Base-by-base conservation (phyloP, 2,113 vertebrate genomes). In the Eidolon helvum region DNA sequence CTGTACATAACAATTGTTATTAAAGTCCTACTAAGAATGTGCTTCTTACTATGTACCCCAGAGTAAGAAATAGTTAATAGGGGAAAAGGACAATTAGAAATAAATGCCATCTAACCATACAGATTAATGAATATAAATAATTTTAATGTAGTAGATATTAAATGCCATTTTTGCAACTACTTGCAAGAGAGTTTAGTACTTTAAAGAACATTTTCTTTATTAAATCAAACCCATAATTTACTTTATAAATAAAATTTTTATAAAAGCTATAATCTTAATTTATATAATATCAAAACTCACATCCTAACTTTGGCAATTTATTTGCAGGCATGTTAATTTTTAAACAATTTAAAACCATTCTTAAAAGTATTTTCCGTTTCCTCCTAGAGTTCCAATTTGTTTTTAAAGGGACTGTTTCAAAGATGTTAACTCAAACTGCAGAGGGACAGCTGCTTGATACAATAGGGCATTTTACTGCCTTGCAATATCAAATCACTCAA, bases 281-380 rank as follows among this genome's bases (percentile, higher is more conserved):
- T 96, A 92, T 72, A 66, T 50, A 87, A 65, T 55, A 97, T 65
- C 87, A 88, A 95, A 96, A 90, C 28, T 86, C 61, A 91, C 3
- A 74, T 55, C n/a, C 83, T 89, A 97, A 93, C 86, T 97, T 97
- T 90, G 83, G 74, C 83, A 93, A 80, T 93, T 96, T 93, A 87
- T 69, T 85, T 92, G 35, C 21, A 94, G 87, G 45, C 92, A 85
- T 92, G 78, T 48, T 95, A 95, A 98, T 97, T 96, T 98, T 97
- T 95, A 97, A 97, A 94, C 87, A 93, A 96, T 87, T 93, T 94
- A 94, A 96, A 97, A 45, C 33, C 86, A 96, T 75, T 93, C 89
- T 95, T 95, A 91, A 91, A 87, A 96, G 65, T 55, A 87, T 85
- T 91, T 95, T 93, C 91, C 55, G 77, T 90, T 90, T 96, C 69